phyloP scores from a whole-genome alignment of 2,888 invertebrate genomes.

The Metellina segmentata region DNA sequence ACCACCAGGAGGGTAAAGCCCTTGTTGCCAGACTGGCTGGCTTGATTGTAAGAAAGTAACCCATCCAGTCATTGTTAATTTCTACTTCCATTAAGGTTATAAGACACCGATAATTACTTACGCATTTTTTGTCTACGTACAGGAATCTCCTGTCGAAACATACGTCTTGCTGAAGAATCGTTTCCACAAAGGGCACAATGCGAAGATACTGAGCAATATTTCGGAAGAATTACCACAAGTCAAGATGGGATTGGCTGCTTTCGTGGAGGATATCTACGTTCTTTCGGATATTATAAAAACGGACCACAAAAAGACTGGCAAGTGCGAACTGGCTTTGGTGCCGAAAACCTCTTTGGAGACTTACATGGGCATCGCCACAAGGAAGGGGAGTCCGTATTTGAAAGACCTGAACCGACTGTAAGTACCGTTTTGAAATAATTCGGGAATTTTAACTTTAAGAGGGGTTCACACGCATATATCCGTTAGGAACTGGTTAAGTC shows the following conservation, averaged over 20 bases:
- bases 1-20: too few relatives aligned
- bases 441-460: too few relatives aligned
- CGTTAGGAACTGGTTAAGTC: too few relatives aligned
- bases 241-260: conserved; percentile 48
- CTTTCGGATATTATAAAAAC: conserved; percentile 56
- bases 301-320: conserved; percentile 45
- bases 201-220: conserved; percentile 23
- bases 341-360: conserved; percentile 54
- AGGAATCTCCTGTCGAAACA: conserved; percentile 65
- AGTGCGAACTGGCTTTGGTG: conserved; percentile 53
- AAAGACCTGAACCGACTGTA: conserved; percentile 63
- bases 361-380: conserved; percentile 63
- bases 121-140: neutral
- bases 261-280: conserved; percentile 62
- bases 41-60: too few relatives aligned
- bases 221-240: conserved; percentile 16
- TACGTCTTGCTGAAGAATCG: conserved; percentile 23
- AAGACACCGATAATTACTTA: too few relatives aligned
- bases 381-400: conserved; percentile 72
- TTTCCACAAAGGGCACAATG: conserved; percentile 7
- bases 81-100: too few relatives aligned
- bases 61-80: too few relatives aligned
- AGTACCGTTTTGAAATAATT: conserved; percentile 33
- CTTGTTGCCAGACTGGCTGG: too few relatives aligned
- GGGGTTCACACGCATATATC: too few relatives aligned